These are phyloP conservation scores for Bhutanitis thaidina DNA, from an alignment of 2,888 invertebrate species.

Conservation along the genomic window DNA sequence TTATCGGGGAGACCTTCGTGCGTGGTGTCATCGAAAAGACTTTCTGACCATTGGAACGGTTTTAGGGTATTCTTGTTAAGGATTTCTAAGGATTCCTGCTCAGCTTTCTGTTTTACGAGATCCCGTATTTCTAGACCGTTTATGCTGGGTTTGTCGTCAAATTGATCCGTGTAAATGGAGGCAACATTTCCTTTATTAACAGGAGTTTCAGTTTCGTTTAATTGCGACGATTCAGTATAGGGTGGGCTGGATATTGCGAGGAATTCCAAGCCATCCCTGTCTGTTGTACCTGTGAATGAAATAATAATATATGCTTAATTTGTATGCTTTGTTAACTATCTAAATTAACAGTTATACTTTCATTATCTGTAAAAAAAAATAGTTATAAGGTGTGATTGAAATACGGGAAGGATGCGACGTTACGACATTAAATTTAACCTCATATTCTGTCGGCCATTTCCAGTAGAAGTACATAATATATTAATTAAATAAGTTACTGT, in stretches of 20 bases:
- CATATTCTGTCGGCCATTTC: too few species aligned
- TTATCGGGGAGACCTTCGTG: conserved; percentile 87
- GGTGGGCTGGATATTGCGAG: conserved; percentile 63
- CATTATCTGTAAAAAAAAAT: too few species aligned
- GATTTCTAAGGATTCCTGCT: conserved; percentile 51
- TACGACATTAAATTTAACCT: too few species aligned
- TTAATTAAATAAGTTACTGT: too few species aligned
- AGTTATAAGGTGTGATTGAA: too few species aligned
- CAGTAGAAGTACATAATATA: too few species aligned
- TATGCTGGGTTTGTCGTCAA: conserved; percentile 57
- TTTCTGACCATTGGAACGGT: conserved; percentile 88
- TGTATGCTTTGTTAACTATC: too few species aligned
- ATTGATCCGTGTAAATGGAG: conserved; percentile 62
- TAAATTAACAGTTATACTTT: too few species aligned
- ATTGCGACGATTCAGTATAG: conserved; percentile 43
- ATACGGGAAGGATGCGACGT: too few species aligned
- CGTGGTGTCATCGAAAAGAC: conserved; percentile 79
- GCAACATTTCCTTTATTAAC: conserved; percentile 67
- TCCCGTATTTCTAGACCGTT: conserved; percentile 60
- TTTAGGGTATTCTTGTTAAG: conserved; percentile 55
- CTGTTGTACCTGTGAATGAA: conserved; percentile 31
- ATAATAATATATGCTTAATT: too few species aligned
- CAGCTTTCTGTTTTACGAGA: conserved; percentile 57
- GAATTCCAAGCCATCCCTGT: conserved; percentile 41
- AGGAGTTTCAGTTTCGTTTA: conserved; percentile 35